A percentile compares a stretch with the other conserved stretches of the same genome.
These are phyloP conservation scores for Phrynosoma platyrhinos DNA, from an alignment of 2,113 vertebrate species.

Conservation along the genomic window DNA sequence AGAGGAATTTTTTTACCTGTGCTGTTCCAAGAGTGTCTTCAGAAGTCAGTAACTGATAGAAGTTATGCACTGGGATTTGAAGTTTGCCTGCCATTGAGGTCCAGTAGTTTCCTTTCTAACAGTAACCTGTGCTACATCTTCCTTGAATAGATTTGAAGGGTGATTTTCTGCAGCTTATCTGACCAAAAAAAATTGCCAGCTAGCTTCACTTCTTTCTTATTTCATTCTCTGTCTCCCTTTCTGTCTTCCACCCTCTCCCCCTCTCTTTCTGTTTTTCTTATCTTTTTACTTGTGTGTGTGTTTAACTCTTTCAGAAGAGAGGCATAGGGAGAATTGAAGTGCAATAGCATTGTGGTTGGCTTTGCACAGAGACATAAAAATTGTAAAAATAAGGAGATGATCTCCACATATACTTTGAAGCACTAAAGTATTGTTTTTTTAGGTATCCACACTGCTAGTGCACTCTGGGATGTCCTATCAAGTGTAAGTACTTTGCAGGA, in stretches of 20 bases:
- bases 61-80: slow-evolving; percentile 8
- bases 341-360: neutral
- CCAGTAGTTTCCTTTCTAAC: slow-evolving; percentile 21
- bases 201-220: neutral
- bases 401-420: neutral
- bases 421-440: neutral
- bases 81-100: slow-evolving; percentile 11
- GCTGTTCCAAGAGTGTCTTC: slow-evolving; percentile 20
- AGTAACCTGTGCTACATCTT: neutral
- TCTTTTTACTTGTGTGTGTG: slow-evolving; percentile 49
- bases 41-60: slow-evolving; percentile 15
- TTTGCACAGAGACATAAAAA: neutral
- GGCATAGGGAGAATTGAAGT: neutral
- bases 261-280: too few relatives aligned
- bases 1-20: slow-evolving; percentile 34
- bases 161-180: slow-evolving; percentile 29
- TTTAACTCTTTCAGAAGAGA: slow-evolving; percentile 35
- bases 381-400: neutral
- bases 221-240: too few relatives aligned
- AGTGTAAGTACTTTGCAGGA: neutral
- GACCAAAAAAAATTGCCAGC: slow-evolving; percentile 56
- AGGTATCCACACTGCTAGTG: neutral
- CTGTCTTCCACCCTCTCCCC: too few relatives aligned
- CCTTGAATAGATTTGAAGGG: neutral
- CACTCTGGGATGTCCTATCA: neutral